Percentiles rank a stretch among this genome's conserved stretches.
Evolutionary conservation across 2,797 vertebrate species (phyloP).

Genomic region (Atherinosoma microstoma): DNA sequence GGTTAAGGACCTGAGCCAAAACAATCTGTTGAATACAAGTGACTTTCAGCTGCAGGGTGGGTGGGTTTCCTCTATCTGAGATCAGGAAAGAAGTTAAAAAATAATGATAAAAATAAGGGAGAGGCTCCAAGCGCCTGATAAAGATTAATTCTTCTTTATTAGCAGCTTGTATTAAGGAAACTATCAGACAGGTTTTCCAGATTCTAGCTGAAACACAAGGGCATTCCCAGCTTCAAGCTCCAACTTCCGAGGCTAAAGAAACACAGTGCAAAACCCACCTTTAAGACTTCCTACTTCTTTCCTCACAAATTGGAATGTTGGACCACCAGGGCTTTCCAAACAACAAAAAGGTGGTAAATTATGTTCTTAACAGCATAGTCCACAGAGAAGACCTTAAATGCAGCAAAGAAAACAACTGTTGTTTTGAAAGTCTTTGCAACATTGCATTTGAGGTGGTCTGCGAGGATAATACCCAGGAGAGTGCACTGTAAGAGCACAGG

Average conservation of each 20-base stretch:
- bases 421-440: constrained; percentile 54
- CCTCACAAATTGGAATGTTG: constrained; percentile 6
- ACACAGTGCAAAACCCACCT: background rate
- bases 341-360: constrained; percentile 48
- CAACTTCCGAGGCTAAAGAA: background rate
- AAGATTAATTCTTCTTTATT: background rate
- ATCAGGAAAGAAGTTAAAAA: background rate
- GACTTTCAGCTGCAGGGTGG: background rate
- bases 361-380: constrained; percentile 48
- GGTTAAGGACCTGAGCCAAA: too few species aligned
- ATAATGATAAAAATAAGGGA: background rate
- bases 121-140: background rate
- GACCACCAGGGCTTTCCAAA: constrained; percentile 53
- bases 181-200: background rate
- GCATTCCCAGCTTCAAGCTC: background rate
- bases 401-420: constrained; percentile 62
- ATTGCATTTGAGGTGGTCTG: constrained; percentile 72
- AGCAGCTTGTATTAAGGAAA: background rate
- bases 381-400: constrained; percentile 48
- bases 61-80: background rate
- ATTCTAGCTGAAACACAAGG: background rate
- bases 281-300: background rate
- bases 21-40: background rate
- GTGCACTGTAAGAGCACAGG: constrained; percentile 46
- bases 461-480: constrained; percentile 46